Conservation (phyloP, 53 echinoderm and acorn worm genomes). For the Hippasteria phrygiana region DNA sequence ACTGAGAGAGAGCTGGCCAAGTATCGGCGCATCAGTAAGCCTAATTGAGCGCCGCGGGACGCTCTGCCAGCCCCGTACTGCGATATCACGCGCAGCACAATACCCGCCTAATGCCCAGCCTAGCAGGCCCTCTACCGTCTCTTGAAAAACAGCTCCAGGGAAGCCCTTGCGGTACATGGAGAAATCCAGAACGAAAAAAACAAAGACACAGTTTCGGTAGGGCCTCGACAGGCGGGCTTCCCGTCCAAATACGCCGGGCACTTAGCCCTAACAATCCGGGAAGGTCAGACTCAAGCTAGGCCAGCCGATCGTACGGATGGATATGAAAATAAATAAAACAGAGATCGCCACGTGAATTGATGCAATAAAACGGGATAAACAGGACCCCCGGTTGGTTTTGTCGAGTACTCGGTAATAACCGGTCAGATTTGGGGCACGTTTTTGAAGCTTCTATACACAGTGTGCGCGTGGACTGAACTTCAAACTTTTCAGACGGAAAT, state of each 20-base stretch:
- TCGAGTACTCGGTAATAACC: slow-evolving; percentile 24
- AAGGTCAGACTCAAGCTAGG: slow-evolving; percentile 37
- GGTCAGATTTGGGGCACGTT: not conserved
- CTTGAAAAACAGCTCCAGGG: slow-evolving; percentile 58
- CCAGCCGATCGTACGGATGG: not conserved
- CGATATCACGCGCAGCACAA: slow-evolving; percentile 42
- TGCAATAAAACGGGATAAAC: slow-evolving; percentile 57
- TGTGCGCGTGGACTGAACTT: too few species aligned
- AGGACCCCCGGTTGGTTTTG: slow-evolving; percentile 52
- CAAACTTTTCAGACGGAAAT: too few species aligned
- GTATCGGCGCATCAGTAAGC: slow-evolving; percentile 62
- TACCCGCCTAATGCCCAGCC: slow-evolving; percentile 46
- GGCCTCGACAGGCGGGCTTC: slow-evolving; percentile 43
- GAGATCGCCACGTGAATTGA: slow-evolving; percentile 54
- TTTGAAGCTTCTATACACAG: too few species aligned
- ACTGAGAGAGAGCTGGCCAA: not conserved
- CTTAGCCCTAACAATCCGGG: slow-evolving; percentile 45
- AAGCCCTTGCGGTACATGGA: not conserved
- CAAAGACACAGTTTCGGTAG: slow-evolving; percentile 64
- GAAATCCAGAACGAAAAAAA: not conserved
- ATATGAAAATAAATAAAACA: slow-evolving; percentile 60
- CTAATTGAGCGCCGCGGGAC: slow-evolving; percentile 66
- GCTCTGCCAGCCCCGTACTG: slow-evolving; percentile 24
- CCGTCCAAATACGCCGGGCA: slow-evolving; percentile 51
- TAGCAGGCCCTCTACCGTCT: slow-evolving; percentile 43